Base-by-base conservation (phyloP, 2,113 vertebrate genomes). In the Archilochus colubris region DNA sequence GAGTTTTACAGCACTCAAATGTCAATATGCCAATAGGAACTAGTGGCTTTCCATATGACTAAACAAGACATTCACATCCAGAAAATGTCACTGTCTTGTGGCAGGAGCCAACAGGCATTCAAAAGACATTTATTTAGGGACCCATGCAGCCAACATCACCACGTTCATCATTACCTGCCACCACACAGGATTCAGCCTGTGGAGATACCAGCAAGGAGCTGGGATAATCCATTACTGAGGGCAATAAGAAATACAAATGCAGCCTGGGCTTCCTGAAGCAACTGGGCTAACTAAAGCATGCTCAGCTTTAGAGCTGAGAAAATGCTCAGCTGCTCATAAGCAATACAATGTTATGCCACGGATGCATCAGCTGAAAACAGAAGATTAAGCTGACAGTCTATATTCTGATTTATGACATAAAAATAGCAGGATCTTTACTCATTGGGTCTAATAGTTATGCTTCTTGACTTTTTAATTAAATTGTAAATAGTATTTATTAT, bases 381-480 rank as follows among this genome's bases (percentile, higher is more conserved):
- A 62, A 91, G 86, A 95, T 88, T 89, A 89, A 94, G 50, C 40
- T 79, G 85, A 82, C 70, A 62, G 27, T 62, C 70, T 88, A 2
- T 69, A 61, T 76, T 69, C 82, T 85, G 88, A 96, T 94, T 93
- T 93, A 91, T 73, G 72, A 50, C 36, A 80, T 24, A 33, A 80
- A 93, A 87, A 80, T 62, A 55, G 33, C 72, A 93, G 30, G 33
- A n/a, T 85, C 79, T 80, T 87, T 85, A 79, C 48, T 93, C 46
- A 76, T 9, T 64, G 4, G 70, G 22, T 46, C 86, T 91, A 94
- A 88, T 72, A 86, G 75, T 40, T 89, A 57, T n/a, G 44, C 40
- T 46, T 28, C 25, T 74, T 33, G 72, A 46, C 30, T 91, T 94
- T 82, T 80, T 88, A 94, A 93, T 96, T 90, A 90, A 88, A 93